A percentile compares a stretch with the other conserved stretches of the same genome.
Evolutionary conservation across 1,140 invertebrate genomes (phyloP).

Genomic region (Eriocheir sinensis): DNA sequence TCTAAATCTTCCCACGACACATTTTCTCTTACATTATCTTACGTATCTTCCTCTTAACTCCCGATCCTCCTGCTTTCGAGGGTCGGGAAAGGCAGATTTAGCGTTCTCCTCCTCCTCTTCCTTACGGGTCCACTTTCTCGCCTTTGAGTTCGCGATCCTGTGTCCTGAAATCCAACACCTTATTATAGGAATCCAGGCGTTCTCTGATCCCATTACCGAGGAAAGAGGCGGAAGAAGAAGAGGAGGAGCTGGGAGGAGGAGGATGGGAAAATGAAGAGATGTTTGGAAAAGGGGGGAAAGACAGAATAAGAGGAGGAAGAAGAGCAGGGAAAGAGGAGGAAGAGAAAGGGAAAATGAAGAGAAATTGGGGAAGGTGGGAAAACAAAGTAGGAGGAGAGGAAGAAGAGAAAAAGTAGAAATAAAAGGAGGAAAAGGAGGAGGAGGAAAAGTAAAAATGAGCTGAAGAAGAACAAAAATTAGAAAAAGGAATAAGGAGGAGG

Average conservation of each 20-base stretch:
- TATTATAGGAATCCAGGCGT: background rate
- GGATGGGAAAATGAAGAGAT: background rate
- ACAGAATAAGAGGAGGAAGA: background rate
- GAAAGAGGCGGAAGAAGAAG: background rate
- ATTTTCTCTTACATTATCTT: conserved; percentile 40
- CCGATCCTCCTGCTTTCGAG: background rate
- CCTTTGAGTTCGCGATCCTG: background rate
- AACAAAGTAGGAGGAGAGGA: too few relatives aligned
- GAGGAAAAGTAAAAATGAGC: background rate
- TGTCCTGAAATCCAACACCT: conserved; percentile 5
- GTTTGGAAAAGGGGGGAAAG: background rate
- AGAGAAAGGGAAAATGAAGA: background rate
- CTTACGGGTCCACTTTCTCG: background rate
- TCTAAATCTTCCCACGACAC: too few relatives aligned
- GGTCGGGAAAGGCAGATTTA: background rate
- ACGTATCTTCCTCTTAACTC: background rate
- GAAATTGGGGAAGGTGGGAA: too few relatives aligned
- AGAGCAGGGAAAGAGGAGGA: background rate
- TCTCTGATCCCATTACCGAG: background rate
- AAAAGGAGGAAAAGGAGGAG: background rate
- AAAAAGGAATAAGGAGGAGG: background rate
- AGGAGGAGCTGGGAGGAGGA: background rate
- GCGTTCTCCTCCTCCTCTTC: background rate
- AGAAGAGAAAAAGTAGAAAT: background rate
- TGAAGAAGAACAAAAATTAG: background rate